A percentile compares a stretch with the other conserved stretches of the same genome.
Conservation (phyloP, 2,113 vertebrate species). For the Rhodinocichla rosea region DNA sequence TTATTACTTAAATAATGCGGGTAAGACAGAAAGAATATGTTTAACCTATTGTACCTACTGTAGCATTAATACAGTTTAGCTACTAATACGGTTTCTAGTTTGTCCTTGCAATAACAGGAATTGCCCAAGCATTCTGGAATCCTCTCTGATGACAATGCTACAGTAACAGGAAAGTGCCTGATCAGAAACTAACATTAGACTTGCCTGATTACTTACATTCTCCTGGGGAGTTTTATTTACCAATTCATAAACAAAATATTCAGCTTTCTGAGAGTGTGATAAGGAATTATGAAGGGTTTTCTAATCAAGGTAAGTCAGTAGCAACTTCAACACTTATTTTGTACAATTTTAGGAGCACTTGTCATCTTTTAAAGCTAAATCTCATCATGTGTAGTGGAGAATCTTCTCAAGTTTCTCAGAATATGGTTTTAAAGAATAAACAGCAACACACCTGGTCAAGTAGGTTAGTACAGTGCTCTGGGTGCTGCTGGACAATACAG, state of each 20-base stretch:
- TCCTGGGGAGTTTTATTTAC: not conserved
- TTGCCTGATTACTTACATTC: not conserved
- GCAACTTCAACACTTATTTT: not conserved
- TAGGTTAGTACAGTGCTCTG: constrained; percentile 71
- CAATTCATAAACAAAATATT: not conserved
- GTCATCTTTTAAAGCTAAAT: not conserved
- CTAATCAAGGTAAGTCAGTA: not conserved
- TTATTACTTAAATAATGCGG: not conserved
- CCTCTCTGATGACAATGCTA: not conserved
- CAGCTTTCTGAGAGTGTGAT: not conserved
- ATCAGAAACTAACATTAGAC: not conserved
- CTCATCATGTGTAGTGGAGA: not conserved
- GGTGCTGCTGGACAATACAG: constrained; percentile 65
- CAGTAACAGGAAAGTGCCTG: not conserved
- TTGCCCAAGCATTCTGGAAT: not conserved
- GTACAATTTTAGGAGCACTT: not conserved
- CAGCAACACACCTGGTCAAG: constrained; percentile 74
- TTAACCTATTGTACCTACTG: not conserved
- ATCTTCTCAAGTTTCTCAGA: not conserved
- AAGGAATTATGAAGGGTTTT: not conserved
- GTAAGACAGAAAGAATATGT: not conserved
- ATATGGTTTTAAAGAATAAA: not conserved
- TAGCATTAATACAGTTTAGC: not conserved
- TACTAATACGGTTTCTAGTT: not conserved
- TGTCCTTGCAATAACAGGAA: not conserved